phyloP scores from a whole-genome alignment of 2,797 vertebrate genomes.

The Paguma larvata region DNA sequence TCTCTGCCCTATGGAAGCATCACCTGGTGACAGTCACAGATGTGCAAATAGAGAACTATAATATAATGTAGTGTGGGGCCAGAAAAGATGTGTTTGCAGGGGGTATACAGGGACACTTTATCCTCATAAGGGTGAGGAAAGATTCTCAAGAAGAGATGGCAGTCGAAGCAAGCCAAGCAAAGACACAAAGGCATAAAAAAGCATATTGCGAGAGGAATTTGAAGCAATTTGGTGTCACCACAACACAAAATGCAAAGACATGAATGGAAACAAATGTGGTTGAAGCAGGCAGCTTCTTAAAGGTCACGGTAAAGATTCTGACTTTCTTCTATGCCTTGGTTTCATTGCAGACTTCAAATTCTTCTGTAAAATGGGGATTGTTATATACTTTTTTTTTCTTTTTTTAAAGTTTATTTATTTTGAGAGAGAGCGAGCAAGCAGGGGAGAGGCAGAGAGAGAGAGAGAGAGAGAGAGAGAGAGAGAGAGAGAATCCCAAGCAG shows the following conservation, averaged over 20 bases:
- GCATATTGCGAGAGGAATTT: neutral
- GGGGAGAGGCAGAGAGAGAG: too few relatives aligned
- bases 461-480: too few relatives aligned
- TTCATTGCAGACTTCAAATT: constrained; percentile 2
- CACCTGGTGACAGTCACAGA: neutral
- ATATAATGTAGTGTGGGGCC: neutral
- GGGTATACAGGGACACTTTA: neutral
- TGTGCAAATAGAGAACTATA: neutral
- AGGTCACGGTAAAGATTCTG: neutral
- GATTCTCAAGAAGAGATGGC: neutral
- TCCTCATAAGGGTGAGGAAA: neutral
- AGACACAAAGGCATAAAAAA: neutral
- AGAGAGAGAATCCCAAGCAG: too few relatives aligned
- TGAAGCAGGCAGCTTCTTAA: neutral
- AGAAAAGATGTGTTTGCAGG: neutral
- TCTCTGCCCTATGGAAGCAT: neutral
- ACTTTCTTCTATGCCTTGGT: neutral
- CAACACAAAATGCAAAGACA: neutral
- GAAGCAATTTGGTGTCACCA: constrained; percentile 22
- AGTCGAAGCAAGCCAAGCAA: constrained; percentile 11
- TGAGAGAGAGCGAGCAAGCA: too few relatives aligned
- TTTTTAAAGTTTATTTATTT: too few relatives aligned
- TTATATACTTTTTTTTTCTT: neutral
- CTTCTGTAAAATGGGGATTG: neutral
- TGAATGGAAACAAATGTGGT: neutral